Percentiles rank a stretch among this genome's conserved stretches.
These are phyloP conservation scores for Pseudolycoriella hygida DNA, from an alignment of 2,888 invertebrate species.

Conservation along the genomic window DNA sequence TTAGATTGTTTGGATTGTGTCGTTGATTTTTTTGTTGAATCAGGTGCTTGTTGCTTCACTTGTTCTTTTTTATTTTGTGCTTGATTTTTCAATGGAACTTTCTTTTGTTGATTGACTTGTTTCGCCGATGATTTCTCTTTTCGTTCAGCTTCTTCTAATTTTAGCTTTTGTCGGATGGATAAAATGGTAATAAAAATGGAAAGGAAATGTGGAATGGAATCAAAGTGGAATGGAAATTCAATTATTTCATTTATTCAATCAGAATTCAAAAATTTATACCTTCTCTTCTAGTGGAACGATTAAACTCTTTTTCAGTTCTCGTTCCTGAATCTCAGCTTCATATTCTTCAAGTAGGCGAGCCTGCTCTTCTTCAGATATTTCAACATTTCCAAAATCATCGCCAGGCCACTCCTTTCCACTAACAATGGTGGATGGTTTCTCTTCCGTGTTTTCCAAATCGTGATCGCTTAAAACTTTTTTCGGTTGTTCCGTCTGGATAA, in stretches of 20 bases:
- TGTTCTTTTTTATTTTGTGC: conserved; percentile 13
- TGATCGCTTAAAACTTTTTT: conserved; percentile 8
- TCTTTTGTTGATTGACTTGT: neutral
- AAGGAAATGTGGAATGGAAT: neutral
- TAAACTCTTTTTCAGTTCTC: conserved; percentile 10
- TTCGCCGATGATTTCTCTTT: conserved; percentile 6
- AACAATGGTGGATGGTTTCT: neutral
- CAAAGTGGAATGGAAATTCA: neutral
- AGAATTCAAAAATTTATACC: no score
- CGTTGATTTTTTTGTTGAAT: conserved; percentile 1
- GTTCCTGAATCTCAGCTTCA: conserved; percentile 37
- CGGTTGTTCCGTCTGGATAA: conserved; percentile 13
- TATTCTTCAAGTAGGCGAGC: conserved; percentile 47
- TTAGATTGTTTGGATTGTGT: neutral
- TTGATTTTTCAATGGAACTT: conserved; percentile 7
- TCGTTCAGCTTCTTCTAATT: conserved; percentile 14
- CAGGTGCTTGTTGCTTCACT: conserved; percentile 10
- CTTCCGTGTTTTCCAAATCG: conserved; percentile 6
- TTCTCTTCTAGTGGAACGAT: conserved; percentile 3
- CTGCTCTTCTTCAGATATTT: conserved; percentile 53
- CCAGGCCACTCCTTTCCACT: neutral
- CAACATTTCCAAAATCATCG: conserved; percentile 23
- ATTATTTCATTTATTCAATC: neutral
- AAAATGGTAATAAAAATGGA: no score
- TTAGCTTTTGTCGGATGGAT: no score